Base-by-base conservation (phyloP, 2,797 vertebrate species). In the Mycteria americana region DNA sequence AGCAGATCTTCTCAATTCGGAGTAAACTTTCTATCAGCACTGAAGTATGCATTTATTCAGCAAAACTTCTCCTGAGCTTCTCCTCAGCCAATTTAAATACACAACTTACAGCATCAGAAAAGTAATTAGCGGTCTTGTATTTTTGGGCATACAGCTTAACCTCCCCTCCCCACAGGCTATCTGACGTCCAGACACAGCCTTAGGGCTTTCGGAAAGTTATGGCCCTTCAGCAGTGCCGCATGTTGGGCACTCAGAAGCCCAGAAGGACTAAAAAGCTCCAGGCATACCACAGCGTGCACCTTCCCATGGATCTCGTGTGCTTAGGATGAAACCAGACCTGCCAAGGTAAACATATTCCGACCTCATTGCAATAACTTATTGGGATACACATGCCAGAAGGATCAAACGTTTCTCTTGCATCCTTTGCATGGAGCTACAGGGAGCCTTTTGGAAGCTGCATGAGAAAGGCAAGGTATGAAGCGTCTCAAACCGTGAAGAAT, bases 301-400 rank as follows among this genome's bases (percentile, higher is more conserved):
- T 41, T 51, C 33, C 43, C 37, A 12, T 2, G 7, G 41, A 33
- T 9, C n/a, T 18, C 5, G 12, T 3, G 27, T 6, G 53, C 53
- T 60, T 10, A 23, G 46, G 79, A 18, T 22, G n/a, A 45, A 63
- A 78, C 13, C 10, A 35, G 46, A 64, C 21, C 70, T 65, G 43
- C 50, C 56, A 18, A 48, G 27, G 18, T 4, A 23, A 76, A 30
- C 8, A 2, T 2, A 6, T 28, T 30, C 25, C 13, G 6, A 17
- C 41, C 25, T 54, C 22, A 3, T 0, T 13, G 33, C 41, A 10
- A 3, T 5, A 14, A 37, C 24, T 21, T 9, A 1, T 6, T 1
- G 2, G 67, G 75, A 53, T 4, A 13, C 54, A 13, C 1, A 0
- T 3, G 6, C n/a, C 39, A 50, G 53, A 22, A 77, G 73, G 46